phyloP scores from a whole-genome alignment of 2,113 vertebrate genomes.

The Oncorhynchus clarkii region DNA sequence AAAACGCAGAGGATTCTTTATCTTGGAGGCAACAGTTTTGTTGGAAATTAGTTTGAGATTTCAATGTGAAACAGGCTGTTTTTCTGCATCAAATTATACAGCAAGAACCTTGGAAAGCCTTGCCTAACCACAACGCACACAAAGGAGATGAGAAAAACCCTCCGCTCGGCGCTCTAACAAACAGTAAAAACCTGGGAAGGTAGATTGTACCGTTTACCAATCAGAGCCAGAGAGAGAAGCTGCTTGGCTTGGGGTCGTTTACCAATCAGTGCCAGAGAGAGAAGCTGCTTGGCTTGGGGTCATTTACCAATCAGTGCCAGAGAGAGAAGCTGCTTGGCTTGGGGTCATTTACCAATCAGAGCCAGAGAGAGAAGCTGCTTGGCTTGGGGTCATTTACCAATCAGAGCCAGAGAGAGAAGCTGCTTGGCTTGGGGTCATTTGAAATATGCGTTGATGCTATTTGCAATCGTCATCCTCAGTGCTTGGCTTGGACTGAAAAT shows the following conservation, averaged over 20 bases:
- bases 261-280: too few relatives aligned
- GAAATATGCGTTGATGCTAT: neutral
- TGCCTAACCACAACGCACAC: neutral
- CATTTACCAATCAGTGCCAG: too few relatives aligned
- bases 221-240: too few relatives aligned
- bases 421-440: neutral
- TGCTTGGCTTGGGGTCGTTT: too few relatives aligned
- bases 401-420: neutral
- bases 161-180: constrained; percentile 11
- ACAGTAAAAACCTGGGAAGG: constrained; percentile 30
- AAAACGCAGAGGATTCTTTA: constrained; percentile 4
- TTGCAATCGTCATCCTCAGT: neutral
- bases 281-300: too few relatives aligned
- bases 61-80: constrained; percentile 31
- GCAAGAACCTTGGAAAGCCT: constrained; percentile 16
- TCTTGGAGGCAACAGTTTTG: constrained; percentile 30
- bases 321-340: too few relatives aligned
- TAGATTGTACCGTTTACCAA: neutral
- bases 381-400: too few relatives aligned
- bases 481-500: too few relatives aligned
- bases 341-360: too few relatives aligned
- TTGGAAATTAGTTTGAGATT: constrained; percentile 16
- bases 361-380: too few relatives aligned
- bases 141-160: neutral
- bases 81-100: constrained; percentile 35